Evolutionary conservation across 2,888 invertebrate genomes (phyloP).

Genomic region (Physocephala rufipes): DNA sequence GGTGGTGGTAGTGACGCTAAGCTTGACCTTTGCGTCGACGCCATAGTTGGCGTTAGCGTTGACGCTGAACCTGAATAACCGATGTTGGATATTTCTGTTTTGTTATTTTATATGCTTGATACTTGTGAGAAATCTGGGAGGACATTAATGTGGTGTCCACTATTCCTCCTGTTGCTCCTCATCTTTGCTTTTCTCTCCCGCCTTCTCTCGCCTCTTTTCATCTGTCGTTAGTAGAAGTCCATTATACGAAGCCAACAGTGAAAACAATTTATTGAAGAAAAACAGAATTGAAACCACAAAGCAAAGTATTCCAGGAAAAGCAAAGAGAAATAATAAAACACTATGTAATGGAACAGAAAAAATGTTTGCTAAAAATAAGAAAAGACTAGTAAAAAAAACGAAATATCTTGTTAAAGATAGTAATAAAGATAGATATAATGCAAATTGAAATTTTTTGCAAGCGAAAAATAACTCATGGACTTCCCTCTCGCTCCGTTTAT

Average conservation of each 20-base stretch:
- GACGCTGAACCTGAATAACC: too few relatives aligned
- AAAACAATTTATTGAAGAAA: slow-evolving; percentile 60
- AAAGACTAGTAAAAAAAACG: too few relatives aligned
- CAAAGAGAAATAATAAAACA: slow-evolving; percentile 39
- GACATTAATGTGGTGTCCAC: too few relatives aligned
- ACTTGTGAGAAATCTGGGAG: too few relatives aligned
- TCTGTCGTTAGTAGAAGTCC: slow-evolving; percentile 10
- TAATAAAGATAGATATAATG: slow-evolving; percentile 19
- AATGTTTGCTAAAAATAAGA: slow-evolving; percentile 20
- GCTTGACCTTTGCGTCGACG: too few relatives aligned
- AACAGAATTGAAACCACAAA: slow-evolving; percentile 62
- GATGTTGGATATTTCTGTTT: too few relatives aligned
- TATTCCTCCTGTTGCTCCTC: too few relatives aligned
- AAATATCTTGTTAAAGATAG: too few relatives aligned
- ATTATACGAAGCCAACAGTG: slow-evolving; percentile 56
- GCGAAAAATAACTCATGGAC: neutral
- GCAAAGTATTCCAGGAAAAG: slow-evolving; percentile 51
- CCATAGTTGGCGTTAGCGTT: too few relatives aligned
- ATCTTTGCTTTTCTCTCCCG: too few relatives aligned
- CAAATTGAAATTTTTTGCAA: slow-evolving; percentile 13
- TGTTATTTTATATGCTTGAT: too few relatives aligned
- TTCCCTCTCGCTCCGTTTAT: neutral
- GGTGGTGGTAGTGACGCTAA: neutral
- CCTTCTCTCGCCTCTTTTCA: neutral
- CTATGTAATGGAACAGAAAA: slow-evolving; percentile 33